Base-by-base conservation (phyloP, 2,888 invertebrate species). In the Parnassius glacialis region DNA sequence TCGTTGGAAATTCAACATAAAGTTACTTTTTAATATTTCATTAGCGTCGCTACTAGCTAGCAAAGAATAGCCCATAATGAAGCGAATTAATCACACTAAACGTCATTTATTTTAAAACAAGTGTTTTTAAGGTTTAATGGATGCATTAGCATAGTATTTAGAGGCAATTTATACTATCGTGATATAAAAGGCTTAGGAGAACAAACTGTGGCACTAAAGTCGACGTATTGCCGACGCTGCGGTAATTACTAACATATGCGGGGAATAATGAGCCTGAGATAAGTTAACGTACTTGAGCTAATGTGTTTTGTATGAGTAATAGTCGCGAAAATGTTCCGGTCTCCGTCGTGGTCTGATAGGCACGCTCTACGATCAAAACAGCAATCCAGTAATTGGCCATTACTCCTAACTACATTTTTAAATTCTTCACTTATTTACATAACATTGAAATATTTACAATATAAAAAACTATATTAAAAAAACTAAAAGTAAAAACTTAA, bases 341-440 rank as follows among this genome's bases (percentile, higher is more conserved):
- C 78, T 48, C 75, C 75, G 81, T 78, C 81, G 74, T 79, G 83
- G 74, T 77, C 87, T 85, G 86, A 85, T 84, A 83, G 82, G 73
- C 74, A 61, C 72, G 71, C 73, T 71, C 72, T 69, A 72, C 75
- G 77, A 74, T 74, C 74, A 69, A 76, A 79, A 74, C 69, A 74
- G 75, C 74, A 68, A 72, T 71, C 72, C 74, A 63, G 75, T 82
- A 81, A 82, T 84, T 74, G 77, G 72, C 69, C 70, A 68, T 76
- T 83, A 81, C 83, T 79, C 79, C 75, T 20, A 48, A 10, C 12
- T 34, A 34, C 34, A 34, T 5, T 34, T 7, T 34, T 34, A 34
- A 5, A 0, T 34, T 34, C 34, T 34, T 34, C 34, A 5, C 34
- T 34, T 34, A 34, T 7, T 5, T 7, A 34, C 34, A 34, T 34